These are phyloP conservation scores for Taurulus bubalis DNA, from an alignment of 2,113 vertebrate species.

Conservation along the genomic window DNA sequence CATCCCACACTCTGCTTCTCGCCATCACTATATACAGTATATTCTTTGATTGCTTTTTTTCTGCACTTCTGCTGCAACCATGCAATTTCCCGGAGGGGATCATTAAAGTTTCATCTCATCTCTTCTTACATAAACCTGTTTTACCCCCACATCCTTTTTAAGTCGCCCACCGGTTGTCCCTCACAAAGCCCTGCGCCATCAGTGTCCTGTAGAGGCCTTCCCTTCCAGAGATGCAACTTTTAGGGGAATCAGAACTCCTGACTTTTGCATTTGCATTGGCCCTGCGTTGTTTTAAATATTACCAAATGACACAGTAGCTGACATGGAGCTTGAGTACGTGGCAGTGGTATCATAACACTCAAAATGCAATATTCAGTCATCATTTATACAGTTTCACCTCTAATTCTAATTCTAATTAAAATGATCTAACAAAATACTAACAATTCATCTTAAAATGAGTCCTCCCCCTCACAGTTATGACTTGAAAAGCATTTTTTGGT, in stretches of 20 bases:
- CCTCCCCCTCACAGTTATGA: too few species aligned
- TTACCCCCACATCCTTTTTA: slow-evolving; percentile 24
- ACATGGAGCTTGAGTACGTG: not conserved
- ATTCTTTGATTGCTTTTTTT: slow-evolving; percentile 42
- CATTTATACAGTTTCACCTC: slow-evolving; percentile 11
- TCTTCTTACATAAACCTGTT: slow-evolving; percentile 52
- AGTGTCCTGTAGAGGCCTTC: not conserved
- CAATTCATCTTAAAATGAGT: too few species aligned
- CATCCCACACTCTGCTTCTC: slow-evolving; percentile 12
- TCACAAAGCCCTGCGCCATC: slow-evolving; percentile 7
- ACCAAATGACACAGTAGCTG: not conserved
- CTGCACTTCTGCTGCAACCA: slow-evolving; percentile 39
- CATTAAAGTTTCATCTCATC: slow-evolving; percentile 65
- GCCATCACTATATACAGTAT: slow-evolving; percentile 1
- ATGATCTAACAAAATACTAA: too few species aligned
- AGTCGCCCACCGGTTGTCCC: slow-evolving; percentile 20
- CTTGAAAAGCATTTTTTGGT: not conserved
- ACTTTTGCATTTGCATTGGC: not conserved
- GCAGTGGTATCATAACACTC: not conserved
- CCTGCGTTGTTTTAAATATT: not conserved
- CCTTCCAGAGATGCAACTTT: not conserved
- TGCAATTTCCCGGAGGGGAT: slow-evolving; percentile 46
- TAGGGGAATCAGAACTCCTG: slow-evolving; percentile 2
- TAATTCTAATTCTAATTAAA: too few species aligned
- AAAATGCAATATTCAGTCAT: not conserved